A percentile compares a stretch with the other conserved stretches of the same genome.
phyloP scores from a whole-genome alignment of 2,113 vertebrate species.

The Tragulus kanchil region DNA sequence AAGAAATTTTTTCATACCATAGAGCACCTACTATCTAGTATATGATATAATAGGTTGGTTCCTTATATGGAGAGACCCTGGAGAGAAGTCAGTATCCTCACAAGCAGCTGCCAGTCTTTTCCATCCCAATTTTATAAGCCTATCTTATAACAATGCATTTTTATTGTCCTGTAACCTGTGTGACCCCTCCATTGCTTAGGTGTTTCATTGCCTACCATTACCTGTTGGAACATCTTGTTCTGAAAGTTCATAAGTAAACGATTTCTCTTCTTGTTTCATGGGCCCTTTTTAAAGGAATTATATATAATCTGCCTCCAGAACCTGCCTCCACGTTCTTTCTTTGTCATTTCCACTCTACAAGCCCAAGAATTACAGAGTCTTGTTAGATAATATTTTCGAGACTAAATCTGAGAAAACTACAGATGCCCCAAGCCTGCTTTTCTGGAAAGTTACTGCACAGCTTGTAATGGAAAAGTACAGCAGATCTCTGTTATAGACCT shows the following conservation, averaged over 20 bases:
- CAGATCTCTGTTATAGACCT: not conserved
- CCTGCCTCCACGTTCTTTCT: conserved; percentile 1
- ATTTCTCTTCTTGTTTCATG: conserved; percentile 42
- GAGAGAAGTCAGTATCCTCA: not conserved
- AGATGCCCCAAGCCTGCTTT: conserved; percentile 43
- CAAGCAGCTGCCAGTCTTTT: not conserved
- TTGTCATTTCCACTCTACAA: not conserved
- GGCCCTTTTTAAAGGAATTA: conserved; percentile 2
- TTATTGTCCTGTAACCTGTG: not conserved
- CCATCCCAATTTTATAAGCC: not conserved
- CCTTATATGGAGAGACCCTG: not conserved
- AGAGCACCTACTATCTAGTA: not conserved
- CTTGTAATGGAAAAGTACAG: conserved; percentile 80
- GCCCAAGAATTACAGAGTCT: conserved; percentile 23
- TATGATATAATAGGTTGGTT: not conserved
- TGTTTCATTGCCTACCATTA: not conserved
- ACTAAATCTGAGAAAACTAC: conserved; percentile 16
- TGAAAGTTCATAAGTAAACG: not conserved
- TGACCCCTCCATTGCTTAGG: not conserved
- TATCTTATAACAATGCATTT: conserved; percentile 8
- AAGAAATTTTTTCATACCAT: not conserved
- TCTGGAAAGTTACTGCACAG: conserved; percentile 79
- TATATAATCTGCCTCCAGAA: not conserved
- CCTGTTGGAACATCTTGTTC: not conserved
- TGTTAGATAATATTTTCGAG: conserved; percentile 64